A percentile compares a stretch with the other conserved stretches of the same genome.
phyloP scores from a whole-genome alignment of 1,140 invertebrate genomes.

The Zaprionus ornatus region DNA sequence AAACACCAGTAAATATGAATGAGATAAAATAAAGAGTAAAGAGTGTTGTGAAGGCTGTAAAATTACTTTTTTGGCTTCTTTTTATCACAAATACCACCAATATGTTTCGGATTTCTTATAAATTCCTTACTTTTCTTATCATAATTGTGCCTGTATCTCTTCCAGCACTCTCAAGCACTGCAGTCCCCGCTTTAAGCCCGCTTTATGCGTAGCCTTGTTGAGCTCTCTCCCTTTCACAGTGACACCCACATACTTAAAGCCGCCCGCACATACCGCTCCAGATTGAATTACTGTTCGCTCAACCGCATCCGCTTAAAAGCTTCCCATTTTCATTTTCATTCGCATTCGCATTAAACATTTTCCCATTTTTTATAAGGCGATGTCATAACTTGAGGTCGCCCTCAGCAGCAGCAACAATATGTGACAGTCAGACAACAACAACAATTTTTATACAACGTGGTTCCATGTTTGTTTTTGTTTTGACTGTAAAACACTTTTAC shows the following conservation, averaged over 20 bases:
- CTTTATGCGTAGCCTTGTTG: background rate
- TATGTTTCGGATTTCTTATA: background rate
- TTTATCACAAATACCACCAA: no score
- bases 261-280: background rate
- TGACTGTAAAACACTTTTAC: conserved; percentile 67
- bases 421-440: conserved; percentile 18
- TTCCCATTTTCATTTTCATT: conserved; percentile 48
- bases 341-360: conserved; percentile 15
- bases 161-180: background rate
- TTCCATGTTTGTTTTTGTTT: conserved; percentile 14
- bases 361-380: conserved; percentile 31
- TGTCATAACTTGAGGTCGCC: conserved; percentile 56
- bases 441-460: conserved; percentile 21
- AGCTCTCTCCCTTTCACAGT: background rate
- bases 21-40: background rate
- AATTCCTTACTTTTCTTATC: background rate
- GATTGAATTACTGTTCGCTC: conserved; percentile 37
- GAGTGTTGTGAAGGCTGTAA: no score
- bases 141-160: background rate
- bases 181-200: background rate
- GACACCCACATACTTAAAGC: background rate
- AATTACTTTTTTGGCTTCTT: no score
- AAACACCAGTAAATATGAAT: background rate
- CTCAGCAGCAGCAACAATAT: conserved; percentile 19
- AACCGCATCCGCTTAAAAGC: conserved; percentile 45